Evolutionary conservation across 2,888 invertebrate species (phyloP).

Genomic region (Rotaria socialis): DNA sequence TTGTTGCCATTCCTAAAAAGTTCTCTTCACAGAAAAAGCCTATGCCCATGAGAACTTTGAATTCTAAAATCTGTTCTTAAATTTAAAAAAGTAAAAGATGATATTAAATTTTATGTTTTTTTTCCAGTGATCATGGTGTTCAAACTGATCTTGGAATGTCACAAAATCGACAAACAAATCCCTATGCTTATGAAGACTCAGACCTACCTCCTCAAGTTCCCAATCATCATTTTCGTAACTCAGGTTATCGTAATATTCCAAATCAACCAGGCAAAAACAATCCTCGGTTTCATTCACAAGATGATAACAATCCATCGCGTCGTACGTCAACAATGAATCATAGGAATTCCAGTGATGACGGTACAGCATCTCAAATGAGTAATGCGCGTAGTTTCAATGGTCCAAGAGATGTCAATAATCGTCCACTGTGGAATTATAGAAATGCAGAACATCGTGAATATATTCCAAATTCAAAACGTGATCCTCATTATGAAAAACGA

Average conservation of each 20-base stretch:
- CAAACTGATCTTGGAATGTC: neutral
- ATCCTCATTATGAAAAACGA: slow-evolving; percentile 43
- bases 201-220: slow-evolving; percentile 25
- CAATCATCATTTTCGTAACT: neutral
- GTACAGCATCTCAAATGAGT: neutral
- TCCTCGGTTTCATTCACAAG: neutral
- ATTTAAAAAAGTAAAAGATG: too few relatives aligned
- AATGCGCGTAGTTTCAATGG: neutral
- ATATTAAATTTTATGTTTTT: neutral
- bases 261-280: slow-evolving; percentile 4
- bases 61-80: too few relatives aligned
- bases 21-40: too few relatives aligned
- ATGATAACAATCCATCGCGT: neutral
- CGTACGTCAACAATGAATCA: neutral
- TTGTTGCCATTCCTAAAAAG: too few relatives aligned
- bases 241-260: neutral
- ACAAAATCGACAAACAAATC: neutral
- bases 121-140: neutral
- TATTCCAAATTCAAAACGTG: slow-evolving; percentile 40
- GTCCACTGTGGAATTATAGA: slow-evolving; percentile 45
- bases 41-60: too few relatives aligned
- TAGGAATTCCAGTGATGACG: neutral
- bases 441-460: slow-evolving; percentile 37
- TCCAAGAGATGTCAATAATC: neutral
- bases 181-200: neutral